Conservation (phyloP, 2,888 invertebrate species). For the Eumerus sabulonum region DNA sequence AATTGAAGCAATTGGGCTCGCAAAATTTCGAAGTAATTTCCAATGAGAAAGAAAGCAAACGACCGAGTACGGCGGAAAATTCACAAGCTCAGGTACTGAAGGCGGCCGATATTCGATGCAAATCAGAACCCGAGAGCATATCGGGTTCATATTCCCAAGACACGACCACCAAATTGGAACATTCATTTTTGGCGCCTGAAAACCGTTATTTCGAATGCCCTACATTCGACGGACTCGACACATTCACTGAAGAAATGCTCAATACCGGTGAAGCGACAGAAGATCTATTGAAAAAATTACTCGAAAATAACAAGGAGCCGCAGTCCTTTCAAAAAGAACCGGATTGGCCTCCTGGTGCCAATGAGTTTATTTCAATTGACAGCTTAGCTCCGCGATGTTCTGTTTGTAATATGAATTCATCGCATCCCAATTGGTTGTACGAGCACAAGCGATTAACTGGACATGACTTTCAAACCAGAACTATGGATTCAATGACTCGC, state of each 20-base stretch:
- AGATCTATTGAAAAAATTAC: slow-evolving; percentile 69
- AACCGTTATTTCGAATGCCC: slow-evolving; percentile 71
- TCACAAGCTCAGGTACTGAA: slow-evolving; percentile 59
- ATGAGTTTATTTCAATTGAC: slow-evolving; percentile 84
- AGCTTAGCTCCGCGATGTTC: slow-evolving; percentile 75
- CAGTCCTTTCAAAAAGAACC: slow-evolving; percentile 51
- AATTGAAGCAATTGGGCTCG: slow-evolving; percentile 69
- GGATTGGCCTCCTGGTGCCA: slow-evolving; percentile 73
- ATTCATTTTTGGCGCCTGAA: slow-evolving; percentile 54
- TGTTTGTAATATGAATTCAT: slow-evolving; percentile 78
- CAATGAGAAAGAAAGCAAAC: slow-evolving; percentile 30
- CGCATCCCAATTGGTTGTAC: slow-evolving; percentile 71
- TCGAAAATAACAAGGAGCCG: slow-evolving; percentile 75
- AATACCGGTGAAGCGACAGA: slow-evolving; percentile 68
- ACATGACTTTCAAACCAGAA: slow-evolving; percentile 66
- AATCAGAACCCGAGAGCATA: slow-evolving; percentile 38
- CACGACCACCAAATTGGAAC: slow-evolving; percentile 54
- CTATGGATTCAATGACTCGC: slow-evolving; percentile 17
- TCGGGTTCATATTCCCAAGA: slow-evolving; percentile 55
- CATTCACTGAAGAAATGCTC: slow-evolving; percentile 67
- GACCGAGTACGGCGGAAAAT: slow-evolving; percentile 10
- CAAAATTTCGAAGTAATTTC: slow-evolving; percentile 70
- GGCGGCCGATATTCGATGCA: slow-evolving; percentile 69
- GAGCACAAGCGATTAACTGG: slow-evolving; percentile 72
- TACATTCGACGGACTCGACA: slow-evolving; percentile 70